Evolutionary conservation across 2,888 invertebrate species (phyloP), one percentile per base, ranked within the genome.

Genomic region (Lycocerus yunnanus): DNA sequence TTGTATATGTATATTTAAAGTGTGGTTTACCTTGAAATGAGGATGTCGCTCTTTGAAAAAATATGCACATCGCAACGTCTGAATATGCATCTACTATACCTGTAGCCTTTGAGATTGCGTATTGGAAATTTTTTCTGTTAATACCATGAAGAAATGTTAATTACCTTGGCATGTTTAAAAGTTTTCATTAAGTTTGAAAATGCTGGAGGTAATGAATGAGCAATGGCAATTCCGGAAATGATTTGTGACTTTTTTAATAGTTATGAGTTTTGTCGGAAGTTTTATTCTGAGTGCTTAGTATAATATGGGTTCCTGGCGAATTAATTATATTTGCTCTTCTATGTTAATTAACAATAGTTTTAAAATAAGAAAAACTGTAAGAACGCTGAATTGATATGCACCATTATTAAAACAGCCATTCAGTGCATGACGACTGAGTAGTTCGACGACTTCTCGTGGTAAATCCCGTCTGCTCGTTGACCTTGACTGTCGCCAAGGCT

Each of bases 401-500:
- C 68, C 69, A 70, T 76, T 71, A 78, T 78, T 78, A 78, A 78
- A 76, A 74, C 72, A 61, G 72, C 72, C 69, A 78, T 78, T 76
- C 77, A 78, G 78, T 77, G 77, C 77, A 77, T 77, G 77, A 77
- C 76, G 77, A 73, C 74, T 75, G 75, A 20, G 60, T 65, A 77
- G 78, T 78, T 78, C 78, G 76, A 71, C 76, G 78, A 78, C 78
- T 73, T 67, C 75, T 74, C 71, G 67, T 77, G 71, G 76, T 77
- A 74, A 74, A 74, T 74, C 76, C 76, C 74, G 78, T 78, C 78
- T 78, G 77, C 74, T 43, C 77, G 69, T 72, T 78, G 77, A 78
- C 78, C 78, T 78, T 78, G 78, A 75, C 75, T 78, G 77, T 77
- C 75, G 74, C 72, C 78, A 78, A 78, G 78, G 78, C 78, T 75